A percentile compares a stretch with the other conserved stretches of the same genome.
These are phyloP conservation scores for Salvelinus alpinus DNA, from an alignment of 2,113 vertebrate genomes.

Conservation along the genomic window DNA sequence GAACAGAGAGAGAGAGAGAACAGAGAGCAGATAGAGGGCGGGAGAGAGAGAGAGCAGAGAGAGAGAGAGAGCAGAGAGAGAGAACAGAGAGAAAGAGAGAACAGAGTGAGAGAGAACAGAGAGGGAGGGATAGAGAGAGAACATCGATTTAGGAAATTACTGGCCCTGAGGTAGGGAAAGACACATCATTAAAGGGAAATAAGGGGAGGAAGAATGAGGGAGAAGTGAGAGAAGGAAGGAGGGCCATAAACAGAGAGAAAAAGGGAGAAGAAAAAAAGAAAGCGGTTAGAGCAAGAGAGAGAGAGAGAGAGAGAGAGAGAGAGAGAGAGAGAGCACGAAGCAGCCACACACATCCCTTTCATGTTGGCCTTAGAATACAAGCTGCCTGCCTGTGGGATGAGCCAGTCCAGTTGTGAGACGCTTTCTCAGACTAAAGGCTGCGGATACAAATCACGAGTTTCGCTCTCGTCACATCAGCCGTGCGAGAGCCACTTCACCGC, in stretches of 20 bases:
- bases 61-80: not conserved
- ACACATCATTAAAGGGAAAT: not conserved
- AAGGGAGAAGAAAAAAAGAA: not conserved
- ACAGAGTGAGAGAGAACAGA: no score
- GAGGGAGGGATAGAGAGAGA: not conserved
- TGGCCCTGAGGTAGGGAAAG: not conserved
- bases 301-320: conserved; percentile 1
- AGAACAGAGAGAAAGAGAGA: no score
- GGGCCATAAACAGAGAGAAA: not conserved
- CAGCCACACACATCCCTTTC: not conserved
- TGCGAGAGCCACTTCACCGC: conserved; percentile 54
- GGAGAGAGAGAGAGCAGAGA: not conserved
- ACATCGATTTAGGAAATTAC: no score
- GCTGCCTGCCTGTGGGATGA: conserved; percentile 18
- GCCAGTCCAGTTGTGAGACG: conserved; percentile 37
- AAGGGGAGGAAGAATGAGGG: conserved; percentile 1
- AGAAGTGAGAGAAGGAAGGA: not conserved
- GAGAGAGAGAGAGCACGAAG: not conserved
- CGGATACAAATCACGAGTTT: conserved; percentile 46
- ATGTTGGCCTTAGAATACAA: conserved; percentile 11
- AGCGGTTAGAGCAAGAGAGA: not conserved
- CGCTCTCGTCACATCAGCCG: conserved; percentile 47
- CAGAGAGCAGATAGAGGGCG: not conserved
- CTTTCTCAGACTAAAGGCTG: conserved; percentile 14
- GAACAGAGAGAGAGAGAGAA: not conserved